Base-by-base conservation (phyloP, 2,113 vertebrate species). In the Chaenogobius annularis region DNA sequence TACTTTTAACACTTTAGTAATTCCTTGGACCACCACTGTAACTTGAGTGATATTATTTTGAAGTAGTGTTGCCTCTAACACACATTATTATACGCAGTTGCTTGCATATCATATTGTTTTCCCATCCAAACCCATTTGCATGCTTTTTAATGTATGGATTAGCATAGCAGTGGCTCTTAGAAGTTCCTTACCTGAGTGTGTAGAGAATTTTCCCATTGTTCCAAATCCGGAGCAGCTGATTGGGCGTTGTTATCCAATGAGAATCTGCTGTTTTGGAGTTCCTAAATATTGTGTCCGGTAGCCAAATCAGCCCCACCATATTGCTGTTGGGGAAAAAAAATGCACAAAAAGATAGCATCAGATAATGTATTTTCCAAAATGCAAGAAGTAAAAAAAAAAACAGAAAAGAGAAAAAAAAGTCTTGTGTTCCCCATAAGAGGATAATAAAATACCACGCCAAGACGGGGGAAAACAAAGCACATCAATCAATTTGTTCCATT, bases 151-250 rank as follows among this genome's bases (percentile, higher is more conserved):
- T 40, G 37, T 40, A 40, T 40, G 37, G 37, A 40, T 40, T 40
- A 40, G 37, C 37, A 40, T 40, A 40, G 37, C 37, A 40, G 2
- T 40, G 37, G 26, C 26, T 31, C 26, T 31, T 31, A 35, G 48
- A 5, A 3, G 62, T 10, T 3, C 66, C 85, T 75, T 84, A 97
- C 97, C 97, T 96, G 72, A 99, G 88, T 0, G 97, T 98, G 68
- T 99, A 99, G 40, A 99, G 93, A 77, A 99, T 97, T 88, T 97
- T 98, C 23, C 97, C 97, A n/a, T 98, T 96, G 66, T 96, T 98
- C 95, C 96, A 97, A 87, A 99, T 99, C 48, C 97, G 92, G 12
- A 99, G 95, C 8, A 99, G 95, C 83, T 99, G 97, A 86, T 99
- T 99, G 66, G 97, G 97, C 0, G 96, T 98, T 0, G 97, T 99